A percentile compares a stretch with the other conserved stretches of the same genome.
Conservation (phyloP, 2,113 vertebrate species). For the Australoheros scitulus region DNA sequence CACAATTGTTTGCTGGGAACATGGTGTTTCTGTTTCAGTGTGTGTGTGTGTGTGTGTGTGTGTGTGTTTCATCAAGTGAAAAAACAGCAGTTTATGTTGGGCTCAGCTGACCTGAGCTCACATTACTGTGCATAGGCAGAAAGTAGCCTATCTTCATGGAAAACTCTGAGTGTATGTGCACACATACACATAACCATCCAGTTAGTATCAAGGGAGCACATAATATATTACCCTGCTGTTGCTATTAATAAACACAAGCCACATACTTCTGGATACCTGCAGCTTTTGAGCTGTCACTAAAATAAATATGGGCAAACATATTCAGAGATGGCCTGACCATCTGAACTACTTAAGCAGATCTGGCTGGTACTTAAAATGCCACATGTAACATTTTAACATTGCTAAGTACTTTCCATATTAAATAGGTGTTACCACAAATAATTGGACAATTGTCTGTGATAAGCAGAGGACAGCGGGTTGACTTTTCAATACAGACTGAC, state of each 20-base stretch:
- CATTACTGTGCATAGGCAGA: conserved; percentile 31
- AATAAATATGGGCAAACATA: conserved; percentile 21
- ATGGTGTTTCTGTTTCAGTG: background rate
- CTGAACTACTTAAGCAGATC: background rate
- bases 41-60: background rate
- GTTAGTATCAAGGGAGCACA: conserved; percentile 17
- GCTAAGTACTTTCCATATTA: background rate
- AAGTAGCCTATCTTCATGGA: background rate
- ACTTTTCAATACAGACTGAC: background rate
- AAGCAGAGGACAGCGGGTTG: background rate
- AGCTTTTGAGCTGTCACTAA: conserved; percentile 17
- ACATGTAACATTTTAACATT: background rate
- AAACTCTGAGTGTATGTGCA: background rate
- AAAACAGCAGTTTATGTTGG: conserved; percentile 30
- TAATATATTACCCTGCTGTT: conserved; percentile 21
- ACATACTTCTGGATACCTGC: conserved; percentile 17
- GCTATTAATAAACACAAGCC: conserved; percentile 41
- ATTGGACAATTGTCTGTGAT: background rate
- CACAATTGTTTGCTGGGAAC: background rate
- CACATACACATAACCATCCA: conserved; percentile 4
- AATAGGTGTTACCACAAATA: background rate
- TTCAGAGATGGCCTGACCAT: background rate
- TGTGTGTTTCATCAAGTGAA: background rate
- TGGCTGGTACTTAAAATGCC: background rate
- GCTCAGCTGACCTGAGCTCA: conserved; percentile 26